Percentiles rank a stretch among this genome's conserved stretches.
Evolutionary conservation across 1,140 invertebrate genomes (phyloP).

Genomic region (Drosophila parabipectinata): DNA sequence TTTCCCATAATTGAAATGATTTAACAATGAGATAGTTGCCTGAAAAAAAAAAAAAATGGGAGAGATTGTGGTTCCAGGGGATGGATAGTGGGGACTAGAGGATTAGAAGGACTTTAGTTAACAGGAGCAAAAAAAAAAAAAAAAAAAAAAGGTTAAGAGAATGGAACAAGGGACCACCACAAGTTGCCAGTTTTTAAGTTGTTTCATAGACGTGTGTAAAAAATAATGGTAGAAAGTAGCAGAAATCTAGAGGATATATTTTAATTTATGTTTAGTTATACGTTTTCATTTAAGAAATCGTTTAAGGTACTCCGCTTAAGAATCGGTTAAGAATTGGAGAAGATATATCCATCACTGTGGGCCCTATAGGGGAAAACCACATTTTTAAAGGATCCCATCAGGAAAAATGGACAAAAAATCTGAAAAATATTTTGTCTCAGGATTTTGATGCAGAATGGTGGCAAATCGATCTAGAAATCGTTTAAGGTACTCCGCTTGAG

Average conservation of each 20-base stretch:
- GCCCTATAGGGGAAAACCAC: no score
- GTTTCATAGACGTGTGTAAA: not conserved
- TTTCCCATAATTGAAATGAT: slow-evolving; percentile 48
- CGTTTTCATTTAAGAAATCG: no score
- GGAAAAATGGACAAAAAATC: no score
- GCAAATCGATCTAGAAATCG: no score
- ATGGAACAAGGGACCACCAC: slow-evolving; percentile 1
- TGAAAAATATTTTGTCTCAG: no score
- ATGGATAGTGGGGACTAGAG: no score
- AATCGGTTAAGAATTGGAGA: no score
- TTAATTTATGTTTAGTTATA: not conserved
- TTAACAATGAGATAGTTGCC: slow-evolving; percentile 31
- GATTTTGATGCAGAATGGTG: no score
- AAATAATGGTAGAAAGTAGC: not conserved
- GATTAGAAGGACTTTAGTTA: slow-evolving; percentile 14
- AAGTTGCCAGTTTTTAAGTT: slow-evolving; percentile 1
- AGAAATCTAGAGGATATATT: not conserved
- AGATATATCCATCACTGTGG: no score
- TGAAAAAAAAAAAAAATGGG: not conserved
- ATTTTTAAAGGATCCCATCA: no score
- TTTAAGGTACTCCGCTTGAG: no score
- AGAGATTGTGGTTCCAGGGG: not conserved
- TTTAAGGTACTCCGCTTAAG: no score
- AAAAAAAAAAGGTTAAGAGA: not conserved
- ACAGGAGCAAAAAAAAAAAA: not conserved